Conservation (phyloP, 2,113 vertebrate genomes). For the Trogon surrucura region DNA sequence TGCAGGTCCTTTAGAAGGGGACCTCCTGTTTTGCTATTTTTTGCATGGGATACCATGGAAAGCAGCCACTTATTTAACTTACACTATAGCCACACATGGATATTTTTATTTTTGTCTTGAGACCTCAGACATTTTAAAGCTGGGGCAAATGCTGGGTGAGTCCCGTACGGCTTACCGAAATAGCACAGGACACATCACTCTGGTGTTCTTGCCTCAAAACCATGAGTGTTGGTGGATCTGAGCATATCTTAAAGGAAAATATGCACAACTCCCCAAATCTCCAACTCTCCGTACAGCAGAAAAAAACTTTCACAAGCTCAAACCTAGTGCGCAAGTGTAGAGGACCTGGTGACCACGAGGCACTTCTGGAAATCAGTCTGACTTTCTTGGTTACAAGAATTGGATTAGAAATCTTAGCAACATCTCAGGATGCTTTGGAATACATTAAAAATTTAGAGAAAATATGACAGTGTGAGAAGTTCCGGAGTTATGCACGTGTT, state of each 20-base stretch:
- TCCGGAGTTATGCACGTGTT: background rate
- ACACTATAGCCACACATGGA: background rate
- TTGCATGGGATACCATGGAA: background rate
- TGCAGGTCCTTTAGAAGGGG: background rate
- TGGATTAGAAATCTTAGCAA: background rate
- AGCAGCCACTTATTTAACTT: background rate
- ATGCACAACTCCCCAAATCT: background rate
- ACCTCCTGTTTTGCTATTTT: background rate
- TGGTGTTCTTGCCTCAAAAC: background rate
- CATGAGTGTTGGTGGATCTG: background rate
- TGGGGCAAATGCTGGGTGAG: accelerated
- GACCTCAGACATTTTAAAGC: background rate
- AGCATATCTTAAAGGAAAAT: background rate
- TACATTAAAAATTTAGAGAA: background rate
- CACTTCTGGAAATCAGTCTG: background rate
- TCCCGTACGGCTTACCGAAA: background rate
- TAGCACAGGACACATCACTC: background rate
- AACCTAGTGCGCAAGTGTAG: background rate
- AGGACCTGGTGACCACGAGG: background rate
- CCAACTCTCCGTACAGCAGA: background rate
- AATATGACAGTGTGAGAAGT: background rate
- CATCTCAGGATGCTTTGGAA: background rate
- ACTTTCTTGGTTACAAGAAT: background rate
- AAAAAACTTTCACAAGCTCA: background rate
- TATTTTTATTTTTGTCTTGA: background rate